Evolutionary conservation across 2,888 invertebrate species (phyloP).

Genomic region (Leptinotarsa juncta): DNA sequence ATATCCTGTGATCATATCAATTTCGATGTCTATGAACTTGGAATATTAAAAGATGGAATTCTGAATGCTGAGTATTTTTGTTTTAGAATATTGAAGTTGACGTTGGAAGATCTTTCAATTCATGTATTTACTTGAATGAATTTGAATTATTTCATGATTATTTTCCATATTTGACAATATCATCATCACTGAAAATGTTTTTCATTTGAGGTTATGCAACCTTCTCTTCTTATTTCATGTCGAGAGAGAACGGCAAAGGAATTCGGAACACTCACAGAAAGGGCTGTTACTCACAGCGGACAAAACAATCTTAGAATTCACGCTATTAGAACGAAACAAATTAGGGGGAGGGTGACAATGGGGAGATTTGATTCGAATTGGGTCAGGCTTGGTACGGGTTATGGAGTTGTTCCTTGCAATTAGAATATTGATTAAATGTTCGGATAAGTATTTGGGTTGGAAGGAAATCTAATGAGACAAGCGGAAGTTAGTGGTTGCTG

Average conservation of each 20-base stretch:
- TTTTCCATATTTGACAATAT: too few relatives aligned
- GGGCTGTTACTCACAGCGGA: slow-evolving; percentile 27
- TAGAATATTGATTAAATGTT: slow-evolving; percentile 1
- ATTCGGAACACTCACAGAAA: slow-evolving; percentile 25
- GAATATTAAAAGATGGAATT: too few relatives aligned
- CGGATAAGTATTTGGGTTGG: not conserved
- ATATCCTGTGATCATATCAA: too few relatives aligned
- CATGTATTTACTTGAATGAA: too few relatives aligned
- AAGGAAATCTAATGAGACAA: not conserved
- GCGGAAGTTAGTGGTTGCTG: not conserved
- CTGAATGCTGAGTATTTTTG: too few relatives aligned
- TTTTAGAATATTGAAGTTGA: too few relatives aligned
- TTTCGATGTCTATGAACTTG: too few relatives aligned
- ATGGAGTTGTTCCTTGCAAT: slow-evolving; percentile 9
- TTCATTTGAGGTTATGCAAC: not conserved
- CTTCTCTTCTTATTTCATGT: slow-evolving; percentile 8
- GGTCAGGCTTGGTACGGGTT: slow-evolving; percentile 3
- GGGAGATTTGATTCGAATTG: slow-evolving; percentile 23
- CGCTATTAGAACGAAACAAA: slow-evolving; percentile 37
- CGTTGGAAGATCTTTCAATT: too few relatives aligned
- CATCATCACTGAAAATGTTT: not conserved
- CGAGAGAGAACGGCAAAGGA: slow-evolving; percentile 9
- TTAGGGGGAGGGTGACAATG: slow-evolving; percentile 27
- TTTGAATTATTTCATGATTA: too few relatives aligned
- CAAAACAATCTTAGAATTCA: slow-evolving; percentile 35